Percentiles rank a stretch among this genome's conserved stretches.
Conservation (phyloP, 2,797 vertebrate genomes). For the Danio choprae region DNA sequence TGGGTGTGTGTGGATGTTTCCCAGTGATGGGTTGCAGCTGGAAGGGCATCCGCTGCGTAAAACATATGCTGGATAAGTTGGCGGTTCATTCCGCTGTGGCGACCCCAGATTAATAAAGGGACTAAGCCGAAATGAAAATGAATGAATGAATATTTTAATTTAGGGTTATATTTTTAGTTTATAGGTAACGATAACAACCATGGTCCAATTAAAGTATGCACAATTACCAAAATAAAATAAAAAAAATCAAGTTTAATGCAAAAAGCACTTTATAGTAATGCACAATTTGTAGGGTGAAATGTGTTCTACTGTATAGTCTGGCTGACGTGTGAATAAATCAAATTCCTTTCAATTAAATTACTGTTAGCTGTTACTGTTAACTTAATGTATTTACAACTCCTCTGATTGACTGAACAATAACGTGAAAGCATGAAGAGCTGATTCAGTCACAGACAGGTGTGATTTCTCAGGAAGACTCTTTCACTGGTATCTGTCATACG, state of each 20-base stretch:
- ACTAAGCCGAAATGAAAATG: no score
- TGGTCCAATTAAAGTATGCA: background rate
- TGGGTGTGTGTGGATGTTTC: no score
- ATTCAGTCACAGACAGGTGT: conserved; percentile 9
- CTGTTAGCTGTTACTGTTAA: background rate
- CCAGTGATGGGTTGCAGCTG: no score
- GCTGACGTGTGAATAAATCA: background rate
- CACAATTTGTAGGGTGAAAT: background rate
- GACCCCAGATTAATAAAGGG: no score
- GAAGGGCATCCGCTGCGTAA: no score
- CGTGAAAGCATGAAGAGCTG: background rate
- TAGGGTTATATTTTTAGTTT: no score
- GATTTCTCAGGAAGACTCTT: background rate
- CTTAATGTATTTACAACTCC: no score
- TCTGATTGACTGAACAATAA: background rate
- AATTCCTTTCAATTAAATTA: background rate
- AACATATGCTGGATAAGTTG: no score
- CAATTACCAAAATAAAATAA: background rate
- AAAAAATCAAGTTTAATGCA: background rate
- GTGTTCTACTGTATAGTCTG: background rate
- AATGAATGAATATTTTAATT: no score
- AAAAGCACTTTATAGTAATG: background rate
- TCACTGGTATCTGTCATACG: conserved; percentile 2
- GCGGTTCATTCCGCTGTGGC: no score
- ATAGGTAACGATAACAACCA: no score